Conservation (phyloP, 2,888 invertebrate genomes). For the Helicoverpa assulta region DNA sequence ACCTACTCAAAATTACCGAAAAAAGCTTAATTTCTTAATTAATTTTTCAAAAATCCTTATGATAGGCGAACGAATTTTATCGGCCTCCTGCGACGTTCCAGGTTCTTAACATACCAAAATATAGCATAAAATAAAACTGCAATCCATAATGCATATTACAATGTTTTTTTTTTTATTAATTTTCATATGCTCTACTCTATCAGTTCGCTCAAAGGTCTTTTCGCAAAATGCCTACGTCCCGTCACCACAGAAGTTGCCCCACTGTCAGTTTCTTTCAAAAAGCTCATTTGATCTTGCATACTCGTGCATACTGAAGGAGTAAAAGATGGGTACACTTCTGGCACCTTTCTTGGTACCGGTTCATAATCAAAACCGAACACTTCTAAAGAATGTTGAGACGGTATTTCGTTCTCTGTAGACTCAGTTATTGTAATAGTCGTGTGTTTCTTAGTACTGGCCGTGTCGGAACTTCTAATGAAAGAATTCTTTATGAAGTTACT, state of each 20-base stretch:
- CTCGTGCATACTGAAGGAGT: slow-evolving; percentile 46
- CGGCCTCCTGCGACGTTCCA: too few relatives aligned
- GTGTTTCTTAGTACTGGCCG: neutral
- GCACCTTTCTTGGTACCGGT: neutral
- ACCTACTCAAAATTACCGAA: too few relatives aligned
- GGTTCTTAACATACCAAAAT: too few relatives aligned
- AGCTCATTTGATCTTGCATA: slow-evolving; percentile 18
- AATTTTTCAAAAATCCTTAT: too few relatives aligned
- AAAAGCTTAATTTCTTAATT: too few relatives aligned
- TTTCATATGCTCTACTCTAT: neutral
- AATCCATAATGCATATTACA: neutral
- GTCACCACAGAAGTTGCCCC: too few relatives aligned
- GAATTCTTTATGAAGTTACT: slow-evolving; percentile 4
- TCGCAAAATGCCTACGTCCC: neutral
- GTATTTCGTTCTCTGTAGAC: slow-evolving; percentile 3
- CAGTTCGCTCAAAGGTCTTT: neutral
- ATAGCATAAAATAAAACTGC: neutral
- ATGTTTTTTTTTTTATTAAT: slow-evolving; percentile 5
- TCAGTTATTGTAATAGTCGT: neutral
- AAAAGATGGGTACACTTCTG: slow-evolving; percentile 33
- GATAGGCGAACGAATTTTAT: too few relatives aligned
- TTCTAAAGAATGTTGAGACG: slow-evolving; percentile 70
- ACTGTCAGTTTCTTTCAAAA: neutral
- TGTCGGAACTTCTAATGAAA: neutral
- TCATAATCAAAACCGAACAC: slow-evolving; percentile 71